Evolutionary conservation across 2,113 vertebrate genomes (phyloP).

Genomic region (Gadus chalcogrammus): DNA sequence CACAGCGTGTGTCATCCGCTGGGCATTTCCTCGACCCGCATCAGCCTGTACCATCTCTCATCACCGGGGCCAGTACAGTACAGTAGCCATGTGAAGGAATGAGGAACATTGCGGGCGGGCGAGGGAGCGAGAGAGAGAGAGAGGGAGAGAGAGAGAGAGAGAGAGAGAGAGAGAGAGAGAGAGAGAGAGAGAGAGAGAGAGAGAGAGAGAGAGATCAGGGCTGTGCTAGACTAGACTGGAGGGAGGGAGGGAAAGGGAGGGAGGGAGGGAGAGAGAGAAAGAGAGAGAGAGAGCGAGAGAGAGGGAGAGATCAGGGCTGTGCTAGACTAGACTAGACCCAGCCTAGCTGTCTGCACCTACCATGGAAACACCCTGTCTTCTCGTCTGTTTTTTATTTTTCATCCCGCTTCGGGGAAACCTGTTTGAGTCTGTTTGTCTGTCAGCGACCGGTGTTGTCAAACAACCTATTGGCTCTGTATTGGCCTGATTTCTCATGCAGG

Average conservation of each 20-base stretch:
- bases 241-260: too few species aligned
- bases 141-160: neutral
- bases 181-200: slow-evolving; percentile 7
- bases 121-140: slow-evolving; percentile 23
- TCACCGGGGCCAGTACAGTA: slow-evolving; percentile 6
- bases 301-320: slow-evolving; percentile 19
- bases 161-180: too few species aligned
- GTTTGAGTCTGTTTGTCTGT: slow-evolving; percentile 36
- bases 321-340: slow-evolving; percentile 29
- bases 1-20: neutral
- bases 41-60: slow-evolving; percentile 44
- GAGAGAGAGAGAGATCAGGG: slow-evolving; percentile 29
- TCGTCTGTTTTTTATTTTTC: slow-evolving; percentile 10
- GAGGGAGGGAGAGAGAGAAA: slow-evolving; percentile 16
- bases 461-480: neutral
- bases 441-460: slow-evolving; percentile 28
- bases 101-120: neutral
- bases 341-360: slow-evolving; percentile 41
- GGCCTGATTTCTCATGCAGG: slow-evolving; percentile 1
- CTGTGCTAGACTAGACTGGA: slow-evolving; percentile 15
- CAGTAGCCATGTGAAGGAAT: slow-evolving; percentile 40
- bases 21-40: slow-evolving; percentile 24
- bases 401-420: slow-evolving; percentile 40
- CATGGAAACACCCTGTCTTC: slow-evolving; percentile 20
- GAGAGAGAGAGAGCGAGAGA: slow-evolving; percentile 13